Percentiles rank a stretch among this genome's conserved stretches.
Evolutionary conservation across 2,113 vertebrate genomes (phyloP).

Genomic region (Petromus typicus): DNA sequence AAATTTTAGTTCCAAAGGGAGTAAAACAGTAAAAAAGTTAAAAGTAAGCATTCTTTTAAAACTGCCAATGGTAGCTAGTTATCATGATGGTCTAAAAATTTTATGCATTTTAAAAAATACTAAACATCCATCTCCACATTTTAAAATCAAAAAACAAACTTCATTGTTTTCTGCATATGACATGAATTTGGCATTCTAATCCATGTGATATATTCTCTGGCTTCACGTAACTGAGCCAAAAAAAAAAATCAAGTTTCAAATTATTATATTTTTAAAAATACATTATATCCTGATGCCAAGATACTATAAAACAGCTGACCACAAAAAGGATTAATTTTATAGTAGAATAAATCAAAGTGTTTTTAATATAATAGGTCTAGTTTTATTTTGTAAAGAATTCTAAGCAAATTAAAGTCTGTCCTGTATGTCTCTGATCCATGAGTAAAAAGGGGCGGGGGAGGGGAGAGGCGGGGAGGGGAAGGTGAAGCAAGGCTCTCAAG

Average conservation of each 20-base stretch:
- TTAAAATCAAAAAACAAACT: constrained; percentile 5
- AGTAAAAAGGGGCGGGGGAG: not conserved
- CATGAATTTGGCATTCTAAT: constrained; percentile 52
- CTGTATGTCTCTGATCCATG: not conserved
- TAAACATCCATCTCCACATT: constrained; percentile 34
- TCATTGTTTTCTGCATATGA: constrained; percentile 3
- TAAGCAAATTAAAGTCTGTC: not conserved
- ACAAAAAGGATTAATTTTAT: constrained; percentile 59
- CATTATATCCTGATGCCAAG: constrained; percentile 16
- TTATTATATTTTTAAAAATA: constrained; percentile 54
- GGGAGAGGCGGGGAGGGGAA: no score
- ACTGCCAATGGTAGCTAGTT: not conserved
- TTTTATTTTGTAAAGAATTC: constrained; percentile 43
- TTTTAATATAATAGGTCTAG: constrained; percentile 41
- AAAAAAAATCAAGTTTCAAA: constrained; percentile 67
- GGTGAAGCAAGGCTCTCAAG: not conserved
- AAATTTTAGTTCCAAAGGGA: not conserved
- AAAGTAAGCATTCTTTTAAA: constrained; percentile 31
- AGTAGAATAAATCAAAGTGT: constrained; percentile 64
- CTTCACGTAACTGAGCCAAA: constrained; percentile 62
- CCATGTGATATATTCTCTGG: constrained; percentile 37
- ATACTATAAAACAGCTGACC: constrained; percentile 49
- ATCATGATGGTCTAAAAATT: constrained; percentile 25
- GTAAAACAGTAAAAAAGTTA: not conserved
- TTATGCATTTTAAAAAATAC: not conserved